Base-by-base conservation (phyloP, 2,797 vertebrate genomes). In the Rhyacichthys aspro region DNA sequence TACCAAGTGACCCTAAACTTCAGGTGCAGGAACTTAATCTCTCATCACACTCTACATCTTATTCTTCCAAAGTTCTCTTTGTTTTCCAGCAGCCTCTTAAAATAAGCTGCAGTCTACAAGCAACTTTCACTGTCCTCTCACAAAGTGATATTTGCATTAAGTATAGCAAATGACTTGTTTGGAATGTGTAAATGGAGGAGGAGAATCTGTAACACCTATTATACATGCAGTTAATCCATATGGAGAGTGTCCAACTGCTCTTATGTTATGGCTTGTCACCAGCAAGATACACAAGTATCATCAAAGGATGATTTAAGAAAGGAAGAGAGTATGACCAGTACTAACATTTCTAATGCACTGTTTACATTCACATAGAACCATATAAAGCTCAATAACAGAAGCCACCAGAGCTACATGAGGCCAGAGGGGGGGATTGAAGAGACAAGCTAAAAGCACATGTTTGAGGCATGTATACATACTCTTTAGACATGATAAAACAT, bases 131-230 rank as follows among this genome's bases (percentile, higher is more conserved):
- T 38, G 14, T 69, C 67, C 73, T 79, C 67, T 64, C 67, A 57
- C 3, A 12, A 19, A 42, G 33, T 45, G 7, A 19, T 83, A 84
- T 77, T 10, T 81, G 80, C 54, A 62, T 73, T 59, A 55, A 19
- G 36, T 16, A 63, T 62, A 61, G 47, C 55, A 73, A 87, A 82
- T 85, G 80, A 78, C 54, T 78, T 11, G 50, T 49, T 60, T 74
- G 86, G 85, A 89, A 87, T 84, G 79, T 72, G 66, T 78, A 65
- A 60, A 62, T 67, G 42, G 39, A 62, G 41, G 73, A 63, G 41
- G 37, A 74, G 55, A 67, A 59, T 42, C 39, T 70, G 19, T 55
- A 19, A 64, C 67, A 41, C 57, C 43, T 52, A 57, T 70, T 63
- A 66, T 50, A 42, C 59, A 64, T 19, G 58, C 60, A 73, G 39